Evolutionary conservation across 2,797 vertebrate species (phyloP).

Genomic region (Acrocephalus scirpaceus): DNA sequence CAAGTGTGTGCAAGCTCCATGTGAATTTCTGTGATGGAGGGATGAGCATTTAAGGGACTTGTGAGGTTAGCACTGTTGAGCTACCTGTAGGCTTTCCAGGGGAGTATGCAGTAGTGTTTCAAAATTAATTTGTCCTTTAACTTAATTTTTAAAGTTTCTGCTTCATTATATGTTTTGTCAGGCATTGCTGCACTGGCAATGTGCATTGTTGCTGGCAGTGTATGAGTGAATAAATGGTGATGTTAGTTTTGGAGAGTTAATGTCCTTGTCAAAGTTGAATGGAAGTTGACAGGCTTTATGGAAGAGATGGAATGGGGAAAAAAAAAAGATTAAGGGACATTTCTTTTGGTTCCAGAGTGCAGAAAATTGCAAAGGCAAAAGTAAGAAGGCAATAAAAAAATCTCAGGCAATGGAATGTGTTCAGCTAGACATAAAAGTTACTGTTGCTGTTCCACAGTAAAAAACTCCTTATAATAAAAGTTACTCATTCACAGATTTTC

Average conservation of each 20-base stretch:
- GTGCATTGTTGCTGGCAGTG: neutral
- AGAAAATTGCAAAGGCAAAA: neutral
- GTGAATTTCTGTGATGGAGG: neutral
- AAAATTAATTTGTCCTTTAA: neutral
- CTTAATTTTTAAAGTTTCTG: neutral
- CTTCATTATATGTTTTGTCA: neutral
- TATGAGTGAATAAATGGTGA: neutral
- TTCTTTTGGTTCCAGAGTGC: neutral
- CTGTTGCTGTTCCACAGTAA: neutral
- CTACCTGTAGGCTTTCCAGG: neutral
- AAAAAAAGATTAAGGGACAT: fast-evolving
- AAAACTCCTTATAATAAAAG: neutral
- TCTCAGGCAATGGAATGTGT: neutral
- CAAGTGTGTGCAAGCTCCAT: neutral
- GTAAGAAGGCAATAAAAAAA: neutral
- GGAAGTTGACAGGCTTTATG: neutral
- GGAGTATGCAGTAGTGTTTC: neutral
- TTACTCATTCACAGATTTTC: neutral
- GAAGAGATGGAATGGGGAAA: fast-evolving
- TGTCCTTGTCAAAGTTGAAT: neutral
- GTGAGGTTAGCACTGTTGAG: neutral
- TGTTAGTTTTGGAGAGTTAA: neutral
- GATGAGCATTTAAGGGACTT: neutral
- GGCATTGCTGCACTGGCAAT: neutral
- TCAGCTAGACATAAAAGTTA: neutral